Evolutionary conservation across 2,797 vertebrate species (phyloP), one percentile per base, ranked within the genome.

Genomic region (Graptemys geographica): DNA sequence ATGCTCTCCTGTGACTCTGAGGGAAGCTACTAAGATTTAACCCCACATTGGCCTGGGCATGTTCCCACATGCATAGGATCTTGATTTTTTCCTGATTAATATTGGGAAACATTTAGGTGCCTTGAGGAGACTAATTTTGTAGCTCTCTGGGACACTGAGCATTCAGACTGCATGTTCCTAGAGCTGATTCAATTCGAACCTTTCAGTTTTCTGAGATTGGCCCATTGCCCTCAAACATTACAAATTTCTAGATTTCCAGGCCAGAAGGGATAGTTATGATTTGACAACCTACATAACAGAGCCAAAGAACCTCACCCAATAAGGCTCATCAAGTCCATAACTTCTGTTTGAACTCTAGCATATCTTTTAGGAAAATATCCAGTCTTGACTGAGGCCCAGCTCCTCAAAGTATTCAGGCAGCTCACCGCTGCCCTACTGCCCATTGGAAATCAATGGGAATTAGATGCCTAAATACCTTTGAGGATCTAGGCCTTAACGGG

Each of bases 291-390:
- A 37, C 53, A 44, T 80, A 83, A 81, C 44, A 21, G 33, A 84
- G 31, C 23, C 69, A 89, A 21, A 92, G 76, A 94, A 91, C 13
- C 44, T 93, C 62, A 95, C n/a, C 31, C 79, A 88, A 19, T 33
- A 9, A 87, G 44, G 44, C 7, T 44, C 59, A 59, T 41, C 47
- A 84, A 94, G 84, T 6, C 52, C 82, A 83, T 65, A 79, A 27
- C 9, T 94, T 41, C 28, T 7, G 7, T 25, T 9, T 86, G 44
- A 95, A 55, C n/a, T 69, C 21, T 10, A 72, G 65, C n/a, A 23
- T 72, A 41, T 41, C n/a, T 2, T 56, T 69, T 4, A 59, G 74
- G 92, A 94, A 89, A 5, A 44, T 37, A 81, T n/a, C 5, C 33
- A 6, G 6, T 41, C 84, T 52, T 79, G 28, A 59, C 49, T 79